Base-by-base conservation (phyloP, 2,797 vertebrate genomes). In the Myripristis murdjan region DNA sequence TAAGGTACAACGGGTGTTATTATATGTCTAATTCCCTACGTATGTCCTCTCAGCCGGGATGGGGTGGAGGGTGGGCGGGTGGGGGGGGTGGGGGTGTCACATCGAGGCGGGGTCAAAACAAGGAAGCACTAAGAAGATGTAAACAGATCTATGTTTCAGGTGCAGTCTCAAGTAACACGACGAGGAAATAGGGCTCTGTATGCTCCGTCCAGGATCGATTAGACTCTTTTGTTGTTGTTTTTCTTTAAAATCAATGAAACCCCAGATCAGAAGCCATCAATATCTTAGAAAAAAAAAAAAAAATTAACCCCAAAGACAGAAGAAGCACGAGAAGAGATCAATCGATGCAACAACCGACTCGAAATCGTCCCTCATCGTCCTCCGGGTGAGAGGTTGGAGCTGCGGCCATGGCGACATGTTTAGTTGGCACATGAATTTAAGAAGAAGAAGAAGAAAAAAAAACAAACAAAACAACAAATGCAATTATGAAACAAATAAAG, bases 381-480 rank as follows among this genome's bases (percentile, higher is more conserved):
- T 61, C 44, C 49, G 1, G 48, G 55, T 35, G 8, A 70, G 65
- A 62, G 26, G 47, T 70, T 23, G 20, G 59, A 73, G 82, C 59
- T 54, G 80, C 63, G 52, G 86, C 81, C 85, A 82, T 71, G 56
- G 79, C 61, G 1, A 84, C 67, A 62, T 44, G 82, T 90, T 88
- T 47, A 81, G 70, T 90, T 91, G 91, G 89, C 90, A 92, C 91
- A 64, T 75, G 65, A 83, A 69, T 12, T n/a, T n/a, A n/a, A n/a
- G n/a, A 81, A 77, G 70, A 70, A 77, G 82, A 28, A 69, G 68
- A 75, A 28, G 31, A 61, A 64, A 60, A 23, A 54, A 60, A 58
- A 11, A 58, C 53, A 43, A 44, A 7, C 31, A 43, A 44, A n/a
- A n/a, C 12, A 71, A 79, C n/a, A 44, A 54, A 80, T 68, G 54